Conservation (phyloP, 2,113 vertebrate species). For the Chaenogobius annularis region DNA sequence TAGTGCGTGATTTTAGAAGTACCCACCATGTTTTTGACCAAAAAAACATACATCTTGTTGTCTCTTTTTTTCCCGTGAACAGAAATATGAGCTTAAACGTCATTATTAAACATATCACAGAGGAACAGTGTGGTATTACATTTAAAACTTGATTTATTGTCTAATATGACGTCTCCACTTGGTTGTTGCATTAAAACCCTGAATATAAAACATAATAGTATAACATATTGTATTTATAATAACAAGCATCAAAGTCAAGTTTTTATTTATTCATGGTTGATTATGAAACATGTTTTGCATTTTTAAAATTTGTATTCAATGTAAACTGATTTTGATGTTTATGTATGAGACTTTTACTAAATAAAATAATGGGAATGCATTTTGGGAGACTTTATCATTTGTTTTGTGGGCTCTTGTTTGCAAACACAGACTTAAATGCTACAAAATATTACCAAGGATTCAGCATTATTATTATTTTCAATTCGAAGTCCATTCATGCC, state of each 20-base stretch:
- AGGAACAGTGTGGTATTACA: slow-evolving; percentile 3
- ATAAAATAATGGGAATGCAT: slow-evolving; percentile 95
- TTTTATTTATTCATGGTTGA: slow-evolving; percentile 83
- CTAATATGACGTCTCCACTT: background rate
- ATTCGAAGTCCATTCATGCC: no score
- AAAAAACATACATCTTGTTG: background rate
- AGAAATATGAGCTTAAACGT: slow-evolving; percentile 9
- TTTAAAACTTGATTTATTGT: slow-evolving; percentile 25
- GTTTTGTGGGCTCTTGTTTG: background rate
- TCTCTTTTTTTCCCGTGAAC: background rate
- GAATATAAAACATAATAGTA: slow-evolving; percentile 62
- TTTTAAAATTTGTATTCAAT: slow-evolving; percentile 92
- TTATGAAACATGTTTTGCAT: slow-evolving; percentile 87
- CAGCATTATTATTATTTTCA: no score
- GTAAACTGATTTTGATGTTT: slow-evolving; percentile 91
- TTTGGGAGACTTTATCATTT: background rate
- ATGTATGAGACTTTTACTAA: slow-evolving; percentile 86
- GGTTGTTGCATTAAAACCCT: slow-evolving; percentile 11
- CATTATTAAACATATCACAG: background rate
- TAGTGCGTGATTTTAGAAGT: background rate
- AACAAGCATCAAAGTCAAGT: slow-evolving; percentile 52
- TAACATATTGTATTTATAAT: slow-evolving; percentile 46
- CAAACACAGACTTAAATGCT: background rate
- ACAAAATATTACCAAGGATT: no score
- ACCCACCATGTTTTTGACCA: background rate